These are phyloP conservation scores for Brachionus koreanus DNA, from an alignment of 1,140 invertebrate species.

Conservation along the genomic window DNA sequence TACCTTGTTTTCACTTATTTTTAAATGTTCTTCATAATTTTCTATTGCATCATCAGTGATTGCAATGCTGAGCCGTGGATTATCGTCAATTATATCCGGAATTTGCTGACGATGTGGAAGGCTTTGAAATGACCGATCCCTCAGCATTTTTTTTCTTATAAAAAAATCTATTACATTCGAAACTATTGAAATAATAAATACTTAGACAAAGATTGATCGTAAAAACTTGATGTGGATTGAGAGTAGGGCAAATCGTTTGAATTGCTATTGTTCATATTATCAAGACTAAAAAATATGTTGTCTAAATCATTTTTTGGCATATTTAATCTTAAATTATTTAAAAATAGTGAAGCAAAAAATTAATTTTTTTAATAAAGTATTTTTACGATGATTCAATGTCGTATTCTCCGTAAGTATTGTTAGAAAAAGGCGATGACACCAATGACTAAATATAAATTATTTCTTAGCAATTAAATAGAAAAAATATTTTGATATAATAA, in stretches of 20 bases:
- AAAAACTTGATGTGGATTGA: not conserved
- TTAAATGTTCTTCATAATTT: not conserved
- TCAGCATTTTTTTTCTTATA: not conserved
- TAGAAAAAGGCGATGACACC: not conserved
- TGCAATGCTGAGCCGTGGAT: not conserved
- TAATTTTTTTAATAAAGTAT: not conserved
- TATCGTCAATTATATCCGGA: not conserved
- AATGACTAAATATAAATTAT: not conserved
- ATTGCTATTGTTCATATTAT: not conserved
- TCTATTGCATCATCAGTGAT: slow-evolving; percentile 6
- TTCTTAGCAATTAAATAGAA: not conserved
- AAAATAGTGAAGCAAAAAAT: not conserved
- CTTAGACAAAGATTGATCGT: not conserved
- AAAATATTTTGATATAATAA: not conserved
- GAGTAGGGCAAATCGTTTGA: not conserved
- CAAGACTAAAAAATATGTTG: not conserved
- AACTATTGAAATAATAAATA: not conserved
- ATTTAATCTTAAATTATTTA: not conserved
- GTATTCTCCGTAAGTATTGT: slow-evolving; percentile 9
- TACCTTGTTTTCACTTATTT: not conserved
- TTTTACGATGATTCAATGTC: not conserved
- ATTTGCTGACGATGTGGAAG: not conserved
- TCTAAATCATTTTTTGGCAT: not conserved
- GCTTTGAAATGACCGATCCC: slow-evolving; percentile 3
- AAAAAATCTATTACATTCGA: not conserved